Percentiles rank a stretch among this genome's conserved stretches.
Evolutionary conservation across 1,140 invertebrate species (phyloP).

Genomic region (Chymomyza costata): DNA sequence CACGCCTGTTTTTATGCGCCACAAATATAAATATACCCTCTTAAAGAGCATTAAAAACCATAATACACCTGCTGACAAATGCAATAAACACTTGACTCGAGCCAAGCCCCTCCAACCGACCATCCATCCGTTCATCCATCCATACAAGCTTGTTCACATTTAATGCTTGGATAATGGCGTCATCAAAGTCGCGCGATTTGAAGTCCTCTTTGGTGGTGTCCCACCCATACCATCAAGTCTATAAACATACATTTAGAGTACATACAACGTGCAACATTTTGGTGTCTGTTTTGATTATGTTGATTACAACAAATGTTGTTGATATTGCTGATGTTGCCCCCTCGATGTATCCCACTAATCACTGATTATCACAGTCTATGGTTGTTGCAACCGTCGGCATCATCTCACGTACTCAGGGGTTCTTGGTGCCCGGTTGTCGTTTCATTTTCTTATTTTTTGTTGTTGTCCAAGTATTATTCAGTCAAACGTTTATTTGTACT

Average conservation of each 20-base stretch:
- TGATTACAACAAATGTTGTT: slow-evolving; percentile 64
- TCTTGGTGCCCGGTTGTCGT: too few relatives aligned
- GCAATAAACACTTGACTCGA: slow-evolving; percentile 39
- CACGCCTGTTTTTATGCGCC: too few relatives aligned
- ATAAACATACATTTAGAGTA: slow-evolving; percentile 11
- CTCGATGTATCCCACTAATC: too few relatives aligned
- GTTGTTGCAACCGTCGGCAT: slow-evolving; percentile 14
- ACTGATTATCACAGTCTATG: too few relatives aligned
- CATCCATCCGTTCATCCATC: too few relatives aligned
- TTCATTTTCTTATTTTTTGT: too few relatives aligned
- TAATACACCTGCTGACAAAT: slow-evolving; percentile 36
- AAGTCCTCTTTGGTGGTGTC: too few relatives aligned
- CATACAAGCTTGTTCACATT: too few relatives aligned
- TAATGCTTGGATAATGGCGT: slow-evolving; percentile 23
- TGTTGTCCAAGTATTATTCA: slow-evolving; percentile 11
- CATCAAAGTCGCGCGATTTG: slow-evolving; percentile 28
- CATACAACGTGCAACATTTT: slow-evolving; percentile 7
- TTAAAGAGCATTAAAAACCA: slow-evolving; percentile 40
- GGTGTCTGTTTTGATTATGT: slow-evolving; percentile 63
- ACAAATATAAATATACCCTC: too few relatives aligned
- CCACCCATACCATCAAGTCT: slow-evolving; percentile 19
- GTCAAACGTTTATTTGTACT: slow-evolving; percentile 66
- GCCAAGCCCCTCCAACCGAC: neutral
- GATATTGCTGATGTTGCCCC: slow-evolving; percentile 14
- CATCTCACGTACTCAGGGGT: slow-evolving; percentile 29